Base-by-base conservation (phyloP, 2,113 vertebrate species). In the Myrmecobius fasciatus region DNA sequence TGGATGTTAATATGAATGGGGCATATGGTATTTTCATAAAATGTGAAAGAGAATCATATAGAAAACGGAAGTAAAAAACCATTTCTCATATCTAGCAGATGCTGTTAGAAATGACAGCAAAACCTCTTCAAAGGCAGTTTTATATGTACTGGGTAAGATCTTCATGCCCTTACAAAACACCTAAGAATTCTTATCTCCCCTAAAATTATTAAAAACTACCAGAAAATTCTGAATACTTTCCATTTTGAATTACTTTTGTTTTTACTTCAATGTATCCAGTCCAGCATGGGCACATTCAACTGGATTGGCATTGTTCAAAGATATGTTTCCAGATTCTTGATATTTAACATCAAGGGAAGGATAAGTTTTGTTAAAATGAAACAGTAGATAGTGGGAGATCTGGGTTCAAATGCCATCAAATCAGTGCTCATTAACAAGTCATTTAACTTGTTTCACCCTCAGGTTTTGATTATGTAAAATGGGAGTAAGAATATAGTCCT, bases 11-110 rank as follows among this genome's bases (percentile, higher is more conserved):
- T 93, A 8, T 91, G 90, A 28, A 22, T 48, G 92, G 94, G 92
- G 89, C 36, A 92, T 60, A 90, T 31, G 88, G 89, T 47, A 52
- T 94, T 20, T 67, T 46, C 88, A 47, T 91, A 83, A 83, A 95
- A 95, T 89, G 90, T 92, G 90, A 94, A 97, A 94, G 90, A 91
- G 96, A 96, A 91, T 56, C 96, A 92, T 75, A 14, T 47, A n/a
- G 25, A 47, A 47, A 94, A 90, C 75, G 1, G 22, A 94, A 96
- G 67, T 36, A 17, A n/a, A 56, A 8, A 52, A 88, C 49, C 49
- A 8, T 9, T 94, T 97, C 83, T 95, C 60, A 89, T 52, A 67
- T 43, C 36, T 75, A 93, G 67, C 53, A 95, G 90, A 95, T 91
- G 11, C 22, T 90, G 3, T 1, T 83, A 47, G 92, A 96, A 83